Evolutionary conservation across 2,888 invertebrate species (phyloP).

Genomic region (Tanytarsus gracilentus): DNA sequence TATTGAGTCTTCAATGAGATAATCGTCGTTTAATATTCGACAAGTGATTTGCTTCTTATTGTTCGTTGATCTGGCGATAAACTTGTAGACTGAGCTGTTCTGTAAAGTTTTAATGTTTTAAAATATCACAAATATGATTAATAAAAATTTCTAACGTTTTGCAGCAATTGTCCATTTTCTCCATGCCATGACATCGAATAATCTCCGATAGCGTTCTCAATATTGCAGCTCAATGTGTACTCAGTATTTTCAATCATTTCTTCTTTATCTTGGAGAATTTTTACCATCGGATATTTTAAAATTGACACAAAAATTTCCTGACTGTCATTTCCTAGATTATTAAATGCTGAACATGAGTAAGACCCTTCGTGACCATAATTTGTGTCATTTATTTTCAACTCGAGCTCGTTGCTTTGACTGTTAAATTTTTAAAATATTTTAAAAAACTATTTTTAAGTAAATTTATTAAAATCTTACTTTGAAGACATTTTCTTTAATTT

Average conservation of each 20-base stretch:
- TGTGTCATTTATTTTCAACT: constrained; percentile 33
- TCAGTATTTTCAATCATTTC: constrained; percentile 27
- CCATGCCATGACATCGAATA: constrained; percentile 30
- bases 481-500: background rate
- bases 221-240: background rate
- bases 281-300: constrained; percentile 23
- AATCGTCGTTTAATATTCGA: background rate
- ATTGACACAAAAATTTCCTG: constrained; percentile 29
- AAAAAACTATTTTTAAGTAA: background rate
- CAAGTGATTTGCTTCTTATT: background rate
- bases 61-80: background rate
- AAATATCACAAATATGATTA: background rate
- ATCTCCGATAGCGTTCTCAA: constrained; percentile 28
- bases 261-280: constrained; percentile 25
- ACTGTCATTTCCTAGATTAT: constrained; percentile 43
- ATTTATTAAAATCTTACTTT: background rate
- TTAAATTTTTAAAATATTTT: background rate
- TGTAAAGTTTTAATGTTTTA: background rate
- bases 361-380: constrained; percentile 41
- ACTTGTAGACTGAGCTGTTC: background rate
- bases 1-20: background rate
- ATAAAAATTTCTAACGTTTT: background rate
- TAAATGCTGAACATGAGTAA: constrained; percentile 46
- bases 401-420: constrained; percentile 29
- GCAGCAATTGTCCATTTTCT: background rate